These are phyloP conservation scores for Coreoperca whiteheadi DNA, from an alignment of 2,113 vertebrate genomes.

Conservation along the genomic window DNA sequence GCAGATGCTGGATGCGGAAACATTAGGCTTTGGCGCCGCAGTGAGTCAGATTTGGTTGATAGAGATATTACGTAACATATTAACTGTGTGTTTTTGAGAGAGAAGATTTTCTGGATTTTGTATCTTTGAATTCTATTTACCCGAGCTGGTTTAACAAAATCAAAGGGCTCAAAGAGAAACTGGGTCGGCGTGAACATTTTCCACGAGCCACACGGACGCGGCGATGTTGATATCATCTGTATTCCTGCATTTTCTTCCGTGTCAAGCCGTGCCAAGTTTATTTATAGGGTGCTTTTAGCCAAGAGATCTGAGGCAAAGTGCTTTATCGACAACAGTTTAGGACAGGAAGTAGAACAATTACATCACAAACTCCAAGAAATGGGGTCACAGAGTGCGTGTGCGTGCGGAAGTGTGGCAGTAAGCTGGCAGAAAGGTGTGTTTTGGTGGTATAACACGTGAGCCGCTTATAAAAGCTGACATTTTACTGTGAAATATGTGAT, in stretches of 20 bases:
- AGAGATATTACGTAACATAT: background rate
- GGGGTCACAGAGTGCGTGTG: constrained; percentile 15
- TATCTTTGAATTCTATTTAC: background rate
- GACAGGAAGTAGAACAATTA: constrained; percentile 52
- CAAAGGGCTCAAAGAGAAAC: background rate
- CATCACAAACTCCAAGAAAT: constrained; percentile 45
- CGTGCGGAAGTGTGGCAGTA: background rate
- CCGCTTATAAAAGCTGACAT: constrained; percentile 9
- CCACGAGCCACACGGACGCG: background rate
- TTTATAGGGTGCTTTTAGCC: constrained; percentile 47
- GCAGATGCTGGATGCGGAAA: background rate
- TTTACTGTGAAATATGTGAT: background rate
- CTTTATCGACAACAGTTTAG: constrained; percentile 46
- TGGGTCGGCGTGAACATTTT: background rate
- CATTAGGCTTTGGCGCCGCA: background rate
- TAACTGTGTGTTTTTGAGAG: background rate
- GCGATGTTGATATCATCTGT: background rate
- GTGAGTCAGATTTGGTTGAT: background rate
- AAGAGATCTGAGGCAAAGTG: constrained; percentile 41
- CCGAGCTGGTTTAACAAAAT: background rate
- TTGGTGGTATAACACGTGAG: background rate
- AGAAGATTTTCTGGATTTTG: background rate
- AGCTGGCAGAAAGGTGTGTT: constrained; percentile 1
- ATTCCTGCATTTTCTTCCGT: constrained; percentile 15
- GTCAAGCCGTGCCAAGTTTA: constrained; percentile 26